Evolutionary conservation across 53 echinoderm and acorn worm genomes (phyloP), one percentile per base, ranked within the genome.

Genomic region (Holothuria leucospilota): DNA sequence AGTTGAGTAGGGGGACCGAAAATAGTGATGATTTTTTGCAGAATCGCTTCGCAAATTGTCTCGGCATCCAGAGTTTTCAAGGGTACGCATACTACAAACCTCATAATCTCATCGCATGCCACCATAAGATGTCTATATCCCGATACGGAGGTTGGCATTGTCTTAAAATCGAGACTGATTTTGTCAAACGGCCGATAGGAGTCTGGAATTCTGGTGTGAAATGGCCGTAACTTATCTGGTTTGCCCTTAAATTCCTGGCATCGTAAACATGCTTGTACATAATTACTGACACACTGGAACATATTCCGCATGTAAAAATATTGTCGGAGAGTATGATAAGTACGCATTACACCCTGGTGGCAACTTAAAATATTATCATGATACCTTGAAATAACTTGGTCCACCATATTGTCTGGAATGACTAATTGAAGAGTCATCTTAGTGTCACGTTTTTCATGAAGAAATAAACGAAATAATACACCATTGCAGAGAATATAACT

Each of bases 1-100:
- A 90, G 59, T 20, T 71, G 41, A 23, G 71, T 81, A 14, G 86
- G 90, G 6, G 90, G 90, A 21, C 90, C 81, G 70, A 86, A 86
- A 13, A 81, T n/a, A 40, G 52, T 59, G 4, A 90, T 49, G 9
- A 81, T 26, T n/a, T 85, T 86, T 38, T 72, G 63, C 14, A 71
- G 80, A 24, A 83, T 51, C 11, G 88, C 70, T 58, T 88, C 88
- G 42, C 68, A 68, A 29, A 66, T 53, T 21, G 67, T 68, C 52
- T 29, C 68, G 0, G 68, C 69, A 46, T 68, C 82, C 23, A 68
- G 20, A 12, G 87, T 51, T 65, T 80, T 81, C 10, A 87, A 27
- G 24, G 87, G 80, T 21, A 80, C 79, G 64, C 87, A 87, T 13
- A 87, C 27, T 1, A 87, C 63, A 87, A 80, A 87, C 49, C 81